A percentile compares a stretch with the other conserved stretches of the same genome.
Conservation (phyloP, 2,888 invertebrate genomes). For the Anthophora plumipes region DNA sequence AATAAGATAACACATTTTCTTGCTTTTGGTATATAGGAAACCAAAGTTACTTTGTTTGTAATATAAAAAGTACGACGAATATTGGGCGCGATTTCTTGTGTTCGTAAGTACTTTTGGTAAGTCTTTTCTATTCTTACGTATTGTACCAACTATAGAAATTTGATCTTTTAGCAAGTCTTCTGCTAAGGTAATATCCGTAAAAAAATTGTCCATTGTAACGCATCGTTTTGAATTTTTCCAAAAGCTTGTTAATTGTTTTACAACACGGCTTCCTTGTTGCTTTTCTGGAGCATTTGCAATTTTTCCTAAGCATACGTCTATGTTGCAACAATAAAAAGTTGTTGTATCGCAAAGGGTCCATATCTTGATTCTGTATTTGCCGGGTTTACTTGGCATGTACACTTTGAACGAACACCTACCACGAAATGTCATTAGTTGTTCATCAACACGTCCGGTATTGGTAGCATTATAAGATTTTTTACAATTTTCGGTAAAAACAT, state of each 20-base stretch:
- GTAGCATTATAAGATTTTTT: slow-evolving; percentile 26
- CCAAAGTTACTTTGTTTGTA: slow-evolving; percentile 6
- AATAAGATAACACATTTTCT: not conserved
- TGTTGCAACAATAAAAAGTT: slow-evolving; percentile 17
- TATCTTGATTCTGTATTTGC: slow-evolving; percentile 6
- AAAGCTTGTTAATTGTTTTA: not conserved
- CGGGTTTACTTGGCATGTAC: not conserved
- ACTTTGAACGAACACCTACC: not conserved
- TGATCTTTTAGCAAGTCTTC: not conserved
- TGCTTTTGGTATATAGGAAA: slow-evolving; percentile 1
- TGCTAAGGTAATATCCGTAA: not conserved
- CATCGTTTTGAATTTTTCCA: not conserved
- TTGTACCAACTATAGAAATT: not conserved
- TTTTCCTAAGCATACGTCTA: slow-evolving; percentile 10
- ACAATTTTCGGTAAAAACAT: slow-evolving; percentile 34
- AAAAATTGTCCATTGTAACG: not conserved
- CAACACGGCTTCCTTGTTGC: not conserved
- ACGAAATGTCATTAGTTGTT: slow-evolving; percentile 20
- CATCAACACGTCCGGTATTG: slow-evolving; percentile 14
- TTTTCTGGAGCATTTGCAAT: not conserved
- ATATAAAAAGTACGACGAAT: not conserved
- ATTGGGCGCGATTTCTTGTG: not conserved
- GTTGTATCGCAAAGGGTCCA: slow-evolving; percentile 3
- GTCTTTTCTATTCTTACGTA: not conserved
- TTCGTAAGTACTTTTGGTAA: not conserved